Conservation (phyloP, 2,113 vertebrate genomes). For the Andinoacara biseriatus region DNA sequence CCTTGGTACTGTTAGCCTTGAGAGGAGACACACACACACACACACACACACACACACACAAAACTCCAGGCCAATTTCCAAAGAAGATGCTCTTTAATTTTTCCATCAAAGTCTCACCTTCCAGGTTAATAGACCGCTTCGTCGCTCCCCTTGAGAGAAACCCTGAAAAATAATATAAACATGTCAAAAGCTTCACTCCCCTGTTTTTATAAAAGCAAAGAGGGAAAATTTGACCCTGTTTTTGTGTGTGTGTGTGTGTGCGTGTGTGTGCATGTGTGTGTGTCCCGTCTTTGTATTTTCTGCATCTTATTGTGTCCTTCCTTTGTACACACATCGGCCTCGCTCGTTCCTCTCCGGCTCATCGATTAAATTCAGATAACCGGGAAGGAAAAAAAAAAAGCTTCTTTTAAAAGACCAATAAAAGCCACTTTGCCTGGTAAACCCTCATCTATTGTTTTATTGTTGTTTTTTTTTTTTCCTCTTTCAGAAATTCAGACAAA, state of each 20-base stretch:
- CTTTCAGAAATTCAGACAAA: slow-evolving; percentile 92
- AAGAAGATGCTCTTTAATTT: slow-evolving; percentile 61
- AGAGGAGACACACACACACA: slow-evolving; percentile 42
- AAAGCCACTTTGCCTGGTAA: slow-evolving; percentile 27
- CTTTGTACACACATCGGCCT: slow-evolving; percentile 42
- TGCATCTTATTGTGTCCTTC: slow-evolving; percentile 29
- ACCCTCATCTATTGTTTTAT: slow-evolving; percentile 40
- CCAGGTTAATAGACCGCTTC: slow-evolving; percentile 56
- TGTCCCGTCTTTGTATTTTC: slow-evolving; percentile 21
- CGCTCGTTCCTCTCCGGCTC: slow-evolving; percentile 1
- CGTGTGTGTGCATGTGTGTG: background rate
- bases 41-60: background rate
- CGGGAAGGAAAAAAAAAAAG: background rate
- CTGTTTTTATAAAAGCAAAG: slow-evolving; percentile 35
- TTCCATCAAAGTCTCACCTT: slow-evolving; percentile 72
- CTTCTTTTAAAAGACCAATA: slow-evolving; percentile 7
- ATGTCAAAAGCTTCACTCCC: slow-evolving; percentile 45
- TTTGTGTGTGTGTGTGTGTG: slow-evolving; percentile 17
- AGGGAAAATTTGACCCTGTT: background rate
- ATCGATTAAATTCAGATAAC: slow-evolving; percentile 47
- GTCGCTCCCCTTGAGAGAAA: slow-evolving; percentile 62
- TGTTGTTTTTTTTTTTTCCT: slow-evolving; percentile 44
- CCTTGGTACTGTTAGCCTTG: slow-evolving; percentile 66
- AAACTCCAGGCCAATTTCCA: slow-evolving; percentile 39
- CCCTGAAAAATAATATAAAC: slow-evolving; percentile 62